A percentile compares a stretch with the other conserved stretches of the same genome.
These are phyloP conservation scores for Apamea epomidion DNA, from an alignment of 2,888 invertebrate species.

Conservation along the genomic window DNA sequence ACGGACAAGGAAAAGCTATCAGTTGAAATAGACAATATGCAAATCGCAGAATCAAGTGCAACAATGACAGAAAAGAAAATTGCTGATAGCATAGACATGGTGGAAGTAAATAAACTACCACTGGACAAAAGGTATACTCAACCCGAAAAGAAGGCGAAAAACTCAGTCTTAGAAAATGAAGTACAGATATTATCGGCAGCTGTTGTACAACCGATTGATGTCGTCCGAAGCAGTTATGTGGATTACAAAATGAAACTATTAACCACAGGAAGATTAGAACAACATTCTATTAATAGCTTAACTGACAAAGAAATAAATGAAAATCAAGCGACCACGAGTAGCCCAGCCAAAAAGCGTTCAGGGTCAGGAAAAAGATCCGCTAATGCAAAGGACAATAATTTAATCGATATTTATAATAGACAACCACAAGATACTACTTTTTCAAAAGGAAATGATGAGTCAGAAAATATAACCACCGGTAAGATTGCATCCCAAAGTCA, in stretches of 20 bases:
- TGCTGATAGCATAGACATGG: conserved; percentile 17
- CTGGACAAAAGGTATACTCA: conserved; percentile 42
- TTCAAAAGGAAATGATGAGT: conserved; percentile 66
- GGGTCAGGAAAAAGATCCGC: conserved; percentile 35
- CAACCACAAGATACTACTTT: conserved; percentile 70
- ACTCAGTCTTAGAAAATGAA: conserved; percentile 71
- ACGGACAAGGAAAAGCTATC: conserved; percentile 66
- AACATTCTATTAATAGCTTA: conserved; percentile 74
- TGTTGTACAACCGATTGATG: conserved; percentile 77
- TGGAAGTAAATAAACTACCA: conserved; percentile 33
- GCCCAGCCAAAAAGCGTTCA: conserved; percentile 23
- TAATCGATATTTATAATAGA: conserved; percentile 78
- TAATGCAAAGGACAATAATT: conserved; percentile 59
- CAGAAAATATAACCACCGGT: conserved; percentile 49
- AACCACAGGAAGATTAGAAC: conserved; percentile 75
- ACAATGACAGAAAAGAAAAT: conserved; percentile 34
- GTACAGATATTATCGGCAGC: conserved; percentile 78
- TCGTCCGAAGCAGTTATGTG: conserved; percentile 75
- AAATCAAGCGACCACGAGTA: conserved; percentile 24
- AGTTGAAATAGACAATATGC: conserved; percentile 47
- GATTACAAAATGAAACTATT: conserved; percentile 80
- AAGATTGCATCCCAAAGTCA: conserved; percentile 42
- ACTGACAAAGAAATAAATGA: conserved; percentile 60
- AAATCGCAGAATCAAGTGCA: conserved; percentile 47
- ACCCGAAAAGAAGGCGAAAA: conserved; percentile 52